phyloP scores from a whole-genome alignment of 1,140 invertebrate genomes.

The Drosophila sechellia region DNA sequence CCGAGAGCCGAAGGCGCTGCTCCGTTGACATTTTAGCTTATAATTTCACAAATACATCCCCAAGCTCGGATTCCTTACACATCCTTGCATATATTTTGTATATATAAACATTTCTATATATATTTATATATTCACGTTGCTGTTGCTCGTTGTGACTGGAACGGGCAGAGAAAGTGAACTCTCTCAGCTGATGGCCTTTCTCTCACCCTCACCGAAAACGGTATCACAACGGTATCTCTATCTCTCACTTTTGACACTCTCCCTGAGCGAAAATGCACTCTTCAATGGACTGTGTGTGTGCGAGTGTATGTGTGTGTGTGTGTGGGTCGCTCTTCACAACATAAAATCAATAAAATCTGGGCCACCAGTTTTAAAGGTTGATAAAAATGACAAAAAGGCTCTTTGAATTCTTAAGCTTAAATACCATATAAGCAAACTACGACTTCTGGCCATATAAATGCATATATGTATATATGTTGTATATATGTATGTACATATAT shows the following conservation, averaged over 20 bases:
- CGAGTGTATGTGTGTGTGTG: too few species aligned
- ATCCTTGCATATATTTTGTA: not conserved
- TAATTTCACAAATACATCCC: not conserved
- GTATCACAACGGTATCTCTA: constrained; percentile 10
- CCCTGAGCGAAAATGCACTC: constrained; percentile 12
- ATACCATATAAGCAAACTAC: not conserved
- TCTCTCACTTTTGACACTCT: constrained; percentile 7
- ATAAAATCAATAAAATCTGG: constrained; percentile 78
- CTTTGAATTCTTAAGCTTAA: constrained; percentile 5
- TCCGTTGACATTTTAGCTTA: constrained; percentile 4
- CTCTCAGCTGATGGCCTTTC: constrained; percentile 32
- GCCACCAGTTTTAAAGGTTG: constrained; percentile 76
- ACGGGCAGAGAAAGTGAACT: constrained; percentile 36
- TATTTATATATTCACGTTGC: constrained; percentile 8
- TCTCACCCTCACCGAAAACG: constrained; percentile 17
- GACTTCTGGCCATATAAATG: not conserved
- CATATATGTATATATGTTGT: not conserved
- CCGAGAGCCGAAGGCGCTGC: not conserved
- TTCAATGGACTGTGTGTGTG: constrained; percentile 6
- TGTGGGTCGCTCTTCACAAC: constrained; percentile 47
- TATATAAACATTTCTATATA: not conserved
- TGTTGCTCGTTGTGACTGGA: constrained; percentile 27
- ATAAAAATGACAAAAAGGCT: constrained; percentile 65
- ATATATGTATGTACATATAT: not conserved
- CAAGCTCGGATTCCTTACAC: not conserved